Conservation (phyloP, 2,113 vertebrate species). For the Speoplatyrhinus poulsoni region DNA sequence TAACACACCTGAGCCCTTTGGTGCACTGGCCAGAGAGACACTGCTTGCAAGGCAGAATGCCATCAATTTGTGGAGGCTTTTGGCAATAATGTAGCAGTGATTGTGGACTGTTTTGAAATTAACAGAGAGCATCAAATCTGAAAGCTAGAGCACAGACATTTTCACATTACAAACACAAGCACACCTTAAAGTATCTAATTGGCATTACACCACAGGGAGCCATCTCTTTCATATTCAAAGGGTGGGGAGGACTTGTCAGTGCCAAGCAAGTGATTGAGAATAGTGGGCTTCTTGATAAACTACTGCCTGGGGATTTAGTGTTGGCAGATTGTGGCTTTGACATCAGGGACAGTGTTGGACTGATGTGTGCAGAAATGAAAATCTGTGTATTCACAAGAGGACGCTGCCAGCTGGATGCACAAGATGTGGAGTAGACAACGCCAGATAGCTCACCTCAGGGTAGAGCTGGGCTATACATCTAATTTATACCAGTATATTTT, state of each 20-base stretch:
- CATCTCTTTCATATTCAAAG: background rate
- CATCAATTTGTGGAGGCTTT: background rate
- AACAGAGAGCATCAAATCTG: background rate
- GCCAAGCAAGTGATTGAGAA: conserved; percentile 24
- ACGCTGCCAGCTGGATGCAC: conserved; percentile 4
- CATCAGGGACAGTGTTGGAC: conserved; percentile 1
- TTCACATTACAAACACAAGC: background rate
- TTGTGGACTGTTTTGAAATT: conserved; percentile 1
- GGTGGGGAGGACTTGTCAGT: background rate
- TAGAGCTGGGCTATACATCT: background rate
- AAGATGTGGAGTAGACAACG: conserved; percentile 21
- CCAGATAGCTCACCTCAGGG: conserved; percentile 9
- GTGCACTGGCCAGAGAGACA: too few relatives aligned
- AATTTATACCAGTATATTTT: too few relatives aligned
- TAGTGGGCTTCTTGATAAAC: conserved; percentile 17
- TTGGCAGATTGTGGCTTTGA: background rate
- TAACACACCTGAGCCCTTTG: too few relatives aligned
- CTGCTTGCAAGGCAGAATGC: background rate
- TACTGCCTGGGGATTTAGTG: conserved; percentile 22
- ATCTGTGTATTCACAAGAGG: background rate
- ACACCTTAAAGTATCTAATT: background rate
- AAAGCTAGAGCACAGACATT: background rate
- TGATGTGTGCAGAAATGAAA: conserved; percentile 11
- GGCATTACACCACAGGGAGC: background rate
- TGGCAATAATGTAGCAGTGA: background rate